Evolutionary conservation across 2,797 vertebrate genomes (phyloP).

Genomic region (Myotis pilosus): DNA sequence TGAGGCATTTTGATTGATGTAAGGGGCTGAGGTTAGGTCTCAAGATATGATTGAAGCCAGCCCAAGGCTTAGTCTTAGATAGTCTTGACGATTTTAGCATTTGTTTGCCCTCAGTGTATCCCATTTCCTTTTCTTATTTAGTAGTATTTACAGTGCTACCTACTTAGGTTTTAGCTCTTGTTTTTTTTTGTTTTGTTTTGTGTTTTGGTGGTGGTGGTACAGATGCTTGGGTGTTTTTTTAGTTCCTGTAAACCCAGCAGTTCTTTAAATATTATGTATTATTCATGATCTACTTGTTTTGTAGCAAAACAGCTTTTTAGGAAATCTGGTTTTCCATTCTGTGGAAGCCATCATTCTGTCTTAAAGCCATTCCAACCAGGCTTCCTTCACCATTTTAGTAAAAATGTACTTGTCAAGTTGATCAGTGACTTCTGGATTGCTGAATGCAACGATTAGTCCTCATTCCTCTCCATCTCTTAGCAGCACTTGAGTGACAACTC

Average conservation of each 20-base stretch:
- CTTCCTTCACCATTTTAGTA: slow-evolving; percentile 6
- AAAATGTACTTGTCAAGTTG: neutral
- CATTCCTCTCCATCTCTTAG: neutral
- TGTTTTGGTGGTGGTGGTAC: neutral
- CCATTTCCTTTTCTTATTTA: neutral
- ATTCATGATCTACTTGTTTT: slow-evolving; percentile 38
- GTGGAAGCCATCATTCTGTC: slow-evolving; percentile 3
- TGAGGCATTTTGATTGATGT: neutral
- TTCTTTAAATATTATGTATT: slow-evolving; percentile 36
- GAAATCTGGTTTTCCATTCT: slow-evolving; percentile 22
- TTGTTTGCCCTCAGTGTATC: neutral
- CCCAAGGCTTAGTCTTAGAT: neutral
- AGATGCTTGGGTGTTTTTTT: slow-evolving; percentile 36
- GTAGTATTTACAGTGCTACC: neutral
- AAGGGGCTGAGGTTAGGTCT: neutral
- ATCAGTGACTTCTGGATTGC: slow-evolving; percentile 13
- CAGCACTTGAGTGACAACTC: neutral
- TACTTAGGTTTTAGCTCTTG: neutral
- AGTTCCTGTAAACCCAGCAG: neutral
- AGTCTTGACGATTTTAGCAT: neutral
- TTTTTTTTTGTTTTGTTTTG: neutral
- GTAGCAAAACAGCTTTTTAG: slow-evolving; percentile 6
- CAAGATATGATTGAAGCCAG: neutral
- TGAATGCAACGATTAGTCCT: neutral
- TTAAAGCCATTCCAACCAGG: slow-evolving; percentile 32